phyloP scores from a whole-genome alignment of 2,888 invertebrate genomes.

The Drosophila ustulata region DNA sequence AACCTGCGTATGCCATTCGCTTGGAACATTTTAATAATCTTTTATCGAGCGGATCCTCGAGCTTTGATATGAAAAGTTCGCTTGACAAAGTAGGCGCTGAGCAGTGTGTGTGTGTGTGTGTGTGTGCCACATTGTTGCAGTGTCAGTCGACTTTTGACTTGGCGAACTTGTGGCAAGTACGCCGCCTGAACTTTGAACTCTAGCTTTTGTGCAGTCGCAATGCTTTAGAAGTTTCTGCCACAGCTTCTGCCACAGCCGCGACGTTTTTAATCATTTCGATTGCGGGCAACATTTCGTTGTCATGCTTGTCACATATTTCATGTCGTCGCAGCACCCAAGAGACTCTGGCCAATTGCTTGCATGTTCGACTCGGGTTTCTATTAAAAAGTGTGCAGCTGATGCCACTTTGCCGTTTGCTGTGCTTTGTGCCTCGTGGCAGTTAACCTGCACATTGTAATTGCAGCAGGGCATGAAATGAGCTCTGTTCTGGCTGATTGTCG shows the following conservation, averaged over 20 bases:
- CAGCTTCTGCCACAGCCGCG: slow-evolving; percentile 12
- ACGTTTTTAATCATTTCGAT: slow-evolving; percentile 60
- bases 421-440: slow-evolving; percentile 22
- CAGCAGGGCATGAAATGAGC: slow-evolving; percentile 49
- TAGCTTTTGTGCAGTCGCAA: slow-evolving; percentile 29
- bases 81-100: slow-evolving; percentile 14
- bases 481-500: slow-evolving; percentile 23
- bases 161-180: slow-evolving; percentile 61
- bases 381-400: slow-evolving; percentile 22
- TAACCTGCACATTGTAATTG: slow-evolving; percentile 19
- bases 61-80: slow-evolving; percentile 47
- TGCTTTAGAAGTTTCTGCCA: slow-evolving; percentile 4
- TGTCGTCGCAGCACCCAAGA: neutral
- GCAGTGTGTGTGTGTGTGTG: slow-evolving; percentile 9
- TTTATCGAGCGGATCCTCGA: slow-evolving; percentile 64
- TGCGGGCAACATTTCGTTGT: slow-evolving; percentile 3
- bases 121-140: slow-evolving; percentile 62
- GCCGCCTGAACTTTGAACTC: slow-evolving; percentile 68
- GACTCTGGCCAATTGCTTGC: slow-evolving; percentile 14
- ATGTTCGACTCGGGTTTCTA: slow-evolving; percentile 16
- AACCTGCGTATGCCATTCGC: slow-evolving; percentile 58
- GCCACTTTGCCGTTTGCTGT: neutral
- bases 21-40: slow-evolving; percentile 82
- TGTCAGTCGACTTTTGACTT: slow-evolving; percentile 54
- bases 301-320: slow-evolving; percentile 16